phyloP scores from a whole-genome alignment of 2,888 invertebrate species.

The Hyposoter dolosus region DNA sequence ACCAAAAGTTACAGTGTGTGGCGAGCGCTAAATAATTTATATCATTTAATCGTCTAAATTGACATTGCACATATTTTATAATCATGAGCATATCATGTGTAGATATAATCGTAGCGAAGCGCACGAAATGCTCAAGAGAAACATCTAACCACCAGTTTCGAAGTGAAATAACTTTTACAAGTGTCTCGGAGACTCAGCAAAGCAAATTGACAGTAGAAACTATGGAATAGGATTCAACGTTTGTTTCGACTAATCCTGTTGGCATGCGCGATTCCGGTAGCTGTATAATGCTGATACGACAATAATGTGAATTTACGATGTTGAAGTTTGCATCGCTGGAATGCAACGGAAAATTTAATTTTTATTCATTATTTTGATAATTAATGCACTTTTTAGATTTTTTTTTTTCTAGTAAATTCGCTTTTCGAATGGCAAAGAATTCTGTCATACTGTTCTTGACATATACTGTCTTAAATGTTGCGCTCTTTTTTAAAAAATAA shows the following conservation, averaged over 20 bases:
- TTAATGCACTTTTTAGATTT: too few relatives aligned
- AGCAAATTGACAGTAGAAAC: conserved; percentile 73
- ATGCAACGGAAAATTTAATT: too few relatives aligned
- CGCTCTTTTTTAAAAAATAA: too few relatives aligned
- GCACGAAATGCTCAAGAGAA: not conserved
- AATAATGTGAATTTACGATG: conserved; percentile 23
- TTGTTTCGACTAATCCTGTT: conserved; percentile 75
- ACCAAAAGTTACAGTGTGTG: too few relatives aligned
- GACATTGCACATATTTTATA: not conserved
- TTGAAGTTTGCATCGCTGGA: not conserved
- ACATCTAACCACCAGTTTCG: conserved; percentile 7
- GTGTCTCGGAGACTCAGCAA: conserved; percentile 48
- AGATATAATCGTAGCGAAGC: not conserved
- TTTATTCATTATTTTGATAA: too few relatives aligned
- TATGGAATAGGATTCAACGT: conserved; percentile 75
- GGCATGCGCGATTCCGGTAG: conserved; percentile 67
- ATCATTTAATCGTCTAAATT: not conserved
- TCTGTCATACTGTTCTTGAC: too few relatives aligned
- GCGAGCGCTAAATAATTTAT: not conserved
- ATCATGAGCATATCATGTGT: too few relatives aligned
- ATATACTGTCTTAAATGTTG: too few relatives aligned
- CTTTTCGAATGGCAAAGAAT: too few relatives aligned
- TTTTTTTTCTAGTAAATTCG: too few relatives aligned
- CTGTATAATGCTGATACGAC: conserved; percentile 71
- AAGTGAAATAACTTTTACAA: not conserved